These are phyloP conservation scores for Trachops cirrhosus DNA, from an alignment of 2,797 vertebrate genomes.

Conservation along the genomic window DNA sequence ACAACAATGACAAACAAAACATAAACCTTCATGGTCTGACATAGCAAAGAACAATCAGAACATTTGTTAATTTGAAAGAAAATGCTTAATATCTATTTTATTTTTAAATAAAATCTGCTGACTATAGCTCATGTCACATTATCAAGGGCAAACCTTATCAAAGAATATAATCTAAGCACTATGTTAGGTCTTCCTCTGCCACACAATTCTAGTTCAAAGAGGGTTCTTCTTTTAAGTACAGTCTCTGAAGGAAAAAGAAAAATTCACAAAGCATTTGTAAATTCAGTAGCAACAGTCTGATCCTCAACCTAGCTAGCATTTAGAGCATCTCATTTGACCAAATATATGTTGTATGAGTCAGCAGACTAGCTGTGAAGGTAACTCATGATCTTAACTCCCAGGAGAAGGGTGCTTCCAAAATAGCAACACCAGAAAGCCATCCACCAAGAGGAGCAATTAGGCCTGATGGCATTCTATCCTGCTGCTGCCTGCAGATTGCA, in stretches of 20 bases:
- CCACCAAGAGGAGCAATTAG: slow-evolving; percentile 13
- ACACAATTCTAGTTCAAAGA: background rate
- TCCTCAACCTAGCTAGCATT: background rate
- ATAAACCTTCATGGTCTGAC: background rate
- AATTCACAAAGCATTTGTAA: slow-evolving; percentile 12
- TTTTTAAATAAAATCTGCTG: background rate
- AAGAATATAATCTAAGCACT: background rate
- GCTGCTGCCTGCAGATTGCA: background rate
- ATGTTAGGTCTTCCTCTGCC: background rate
- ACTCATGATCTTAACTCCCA: background rate
- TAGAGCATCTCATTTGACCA: background rate
- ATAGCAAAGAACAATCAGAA: background rate
- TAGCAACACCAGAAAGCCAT: background rate
- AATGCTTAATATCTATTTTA: background rate
- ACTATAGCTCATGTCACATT: background rate
- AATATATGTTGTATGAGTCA: background rate
- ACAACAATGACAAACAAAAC: background rate
- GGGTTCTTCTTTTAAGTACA: slow-evolving; percentile 4
- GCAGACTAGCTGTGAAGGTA: background rate
- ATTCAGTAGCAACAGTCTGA: slow-evolving; percentile 5
- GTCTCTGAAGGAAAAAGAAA: background rate
- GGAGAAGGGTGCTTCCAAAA: slow-evolving; percentile 42
- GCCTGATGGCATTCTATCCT: background rate
- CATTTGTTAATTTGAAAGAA: background rate
- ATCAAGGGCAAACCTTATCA: background rate